These are phyloP conservation scores for Phodopus roborovskii DNA, from an alignment of 2,113 vertebrate genomes.

Conservation along the genomic window DNA sequence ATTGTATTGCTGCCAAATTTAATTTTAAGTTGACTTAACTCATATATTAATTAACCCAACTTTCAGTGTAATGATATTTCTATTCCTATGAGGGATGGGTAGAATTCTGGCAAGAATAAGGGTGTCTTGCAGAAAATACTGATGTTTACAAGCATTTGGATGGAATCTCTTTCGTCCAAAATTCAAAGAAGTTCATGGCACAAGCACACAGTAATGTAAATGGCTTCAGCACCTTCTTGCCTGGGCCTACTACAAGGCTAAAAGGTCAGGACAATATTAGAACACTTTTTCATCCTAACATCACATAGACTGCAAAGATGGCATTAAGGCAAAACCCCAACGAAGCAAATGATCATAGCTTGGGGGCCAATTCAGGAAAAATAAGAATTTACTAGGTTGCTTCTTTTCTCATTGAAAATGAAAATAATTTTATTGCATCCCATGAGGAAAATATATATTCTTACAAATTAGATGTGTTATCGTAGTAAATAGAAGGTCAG, in stretches of 20 bases:
- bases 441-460: conserved; percentile 65
- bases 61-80: conserved; percentile 34
- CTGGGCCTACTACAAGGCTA: conserved; percentile 2
- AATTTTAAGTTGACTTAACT: conserved; percentile 54
- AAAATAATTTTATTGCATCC: conserved; percentile 60
- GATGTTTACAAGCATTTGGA: background rate
- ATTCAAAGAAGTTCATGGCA: conserved; percentile 41
- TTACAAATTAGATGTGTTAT: conserved; percentile 71
- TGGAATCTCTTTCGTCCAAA: conserved; percentile 43
- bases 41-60: conserved; percentile 53
- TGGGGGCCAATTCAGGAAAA: conserved; percentile 55
- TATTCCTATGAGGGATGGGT: background rate
- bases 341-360: conserved; percentile 34
- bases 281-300: conserved; percentile 65
- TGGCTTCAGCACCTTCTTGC: background rate
- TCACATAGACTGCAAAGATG: conserved; percentile 42
- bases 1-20: conserved; percentile 11
- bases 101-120: conserved; percentile 21
- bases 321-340: conserved; percentile 53
- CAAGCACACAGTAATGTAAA: conserved; percentile 36
- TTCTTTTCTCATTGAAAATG: conserved; percentile 53
- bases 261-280: conserved; percentile 63
- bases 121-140: background rate
- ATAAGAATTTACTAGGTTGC: conserved; percentile 53
- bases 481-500: conserved; percentile 62